phyloP scores from a whole-genome alignment of 35 echinoderm and acorn worm species.

The Chiridota heheva region DNA sequence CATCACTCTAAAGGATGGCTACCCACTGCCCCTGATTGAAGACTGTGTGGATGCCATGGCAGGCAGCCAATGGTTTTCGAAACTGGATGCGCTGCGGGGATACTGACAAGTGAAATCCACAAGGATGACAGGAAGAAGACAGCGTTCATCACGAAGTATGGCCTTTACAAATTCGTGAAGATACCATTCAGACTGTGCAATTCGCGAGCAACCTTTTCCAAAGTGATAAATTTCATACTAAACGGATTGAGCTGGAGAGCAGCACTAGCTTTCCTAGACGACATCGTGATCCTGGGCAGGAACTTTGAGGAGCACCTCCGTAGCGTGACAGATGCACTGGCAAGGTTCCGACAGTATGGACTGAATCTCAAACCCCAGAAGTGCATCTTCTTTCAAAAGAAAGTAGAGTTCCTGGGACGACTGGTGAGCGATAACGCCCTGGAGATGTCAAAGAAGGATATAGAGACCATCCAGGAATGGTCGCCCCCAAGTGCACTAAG shows the following conservation, averaged over 20 bases:
- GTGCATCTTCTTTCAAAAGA: conserved; percentile 26
- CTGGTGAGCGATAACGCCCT: neutral
- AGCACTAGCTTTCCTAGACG: conserved; percentile 41
- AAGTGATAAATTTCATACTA: conserved; percentile 17
- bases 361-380: conserved; percentile 48
- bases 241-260: conserved; percentile 25
- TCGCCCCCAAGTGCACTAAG: neutral
- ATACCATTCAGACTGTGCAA: conserved; percentile 26
- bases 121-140: conserved; percentile 39
- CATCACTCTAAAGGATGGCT: conserved; percentile 24
- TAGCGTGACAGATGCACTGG: neutral
- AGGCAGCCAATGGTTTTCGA: conserved; percentile 58
- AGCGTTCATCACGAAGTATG: conserved; percentile 40
- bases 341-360: neutral
- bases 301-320: conserved; percentile 16
- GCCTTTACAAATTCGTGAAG: neutral
- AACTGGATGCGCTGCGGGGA: conserved; percentile 41
- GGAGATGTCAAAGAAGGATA: neutral
- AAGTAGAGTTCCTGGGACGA: conserved; percentile 30
- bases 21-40: conserved; percentile 19
- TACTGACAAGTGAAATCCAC: conserved; percentile 47
- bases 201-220: conserved; percentile 15
- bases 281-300: conserved; percentile 22
- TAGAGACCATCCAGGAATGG: conserved; percentile 33
- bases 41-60: conserved; percentile 30